These are phyloP conservation scores for Pseudochromis fuscus DNA, from an alignment of 2,797 vertebrate species.

Conservation along the genomic window DNA sequence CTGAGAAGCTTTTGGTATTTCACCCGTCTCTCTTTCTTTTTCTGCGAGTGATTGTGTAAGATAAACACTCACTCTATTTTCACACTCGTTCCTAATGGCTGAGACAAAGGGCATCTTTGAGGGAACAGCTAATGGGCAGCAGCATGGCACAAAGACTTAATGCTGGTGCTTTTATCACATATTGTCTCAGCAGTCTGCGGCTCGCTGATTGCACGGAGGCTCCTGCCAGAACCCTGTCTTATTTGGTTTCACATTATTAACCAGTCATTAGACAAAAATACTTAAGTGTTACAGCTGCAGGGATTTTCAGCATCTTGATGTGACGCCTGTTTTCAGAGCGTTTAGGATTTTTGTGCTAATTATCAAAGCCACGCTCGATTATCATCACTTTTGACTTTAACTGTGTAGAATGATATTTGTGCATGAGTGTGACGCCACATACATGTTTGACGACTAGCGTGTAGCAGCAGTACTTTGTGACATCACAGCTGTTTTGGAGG, in stretches of 20 bases:
- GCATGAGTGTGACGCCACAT: no score
- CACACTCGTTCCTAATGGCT: conserved; percentile 45
- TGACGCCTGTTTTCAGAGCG: background rate
- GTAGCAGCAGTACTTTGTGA: no score
- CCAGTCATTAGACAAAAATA: background rate
- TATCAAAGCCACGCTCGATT: background rate
- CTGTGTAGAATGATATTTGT: background rate
- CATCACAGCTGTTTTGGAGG: no score
- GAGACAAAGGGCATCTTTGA: conserved; percentile 66
- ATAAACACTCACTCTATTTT: conserved; percentile 30
- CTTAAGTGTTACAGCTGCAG: conserved; percentile 2
- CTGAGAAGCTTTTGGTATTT: conserved; percentile 15
- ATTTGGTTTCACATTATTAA: conserved; percentile 43
- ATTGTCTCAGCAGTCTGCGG: conserved; percentile 37
- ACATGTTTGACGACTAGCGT: no score
- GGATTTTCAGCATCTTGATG: conserved; percentile 2
- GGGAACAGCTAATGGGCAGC: conserved; percentile 61
- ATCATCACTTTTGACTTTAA: background rate
- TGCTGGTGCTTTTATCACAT: conserved; percentile 63
- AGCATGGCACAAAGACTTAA: conserved; percentile 41
- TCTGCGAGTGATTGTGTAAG: conserved; percentile 28
- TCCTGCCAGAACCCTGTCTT: conserved; percentile 41
- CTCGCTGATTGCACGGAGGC: conserved; percentile 36
- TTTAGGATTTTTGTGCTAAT: background rate
- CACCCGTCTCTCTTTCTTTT: conserved; percentile 4